A percentile compares a stretch with the other conserved stretches of the same genome.
Evolutionary conservation across 2,888 invertebrate genomes (phyloP).

Genomic region (Plagodis dolabraria): DNA sequence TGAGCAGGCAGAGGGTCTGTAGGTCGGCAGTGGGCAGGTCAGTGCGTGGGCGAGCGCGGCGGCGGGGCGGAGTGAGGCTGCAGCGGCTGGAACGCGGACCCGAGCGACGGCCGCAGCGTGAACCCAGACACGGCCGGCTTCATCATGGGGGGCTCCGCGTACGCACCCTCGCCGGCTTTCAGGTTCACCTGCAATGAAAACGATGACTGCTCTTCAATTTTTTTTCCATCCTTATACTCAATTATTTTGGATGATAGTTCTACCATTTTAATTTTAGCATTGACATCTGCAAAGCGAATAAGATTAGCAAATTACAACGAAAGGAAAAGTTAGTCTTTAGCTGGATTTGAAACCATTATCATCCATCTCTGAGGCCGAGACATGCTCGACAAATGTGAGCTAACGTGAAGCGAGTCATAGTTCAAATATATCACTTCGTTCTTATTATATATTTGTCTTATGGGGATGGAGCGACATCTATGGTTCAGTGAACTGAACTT

Average conservation of each 20-base stretch:
- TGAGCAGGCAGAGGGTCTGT: neutral
- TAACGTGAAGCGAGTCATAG: no score
- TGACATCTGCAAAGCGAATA: no score
- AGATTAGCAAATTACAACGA: no score
- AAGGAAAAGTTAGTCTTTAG: no score
- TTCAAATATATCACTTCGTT: no score
- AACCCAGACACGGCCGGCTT: conserved; percentile 88
- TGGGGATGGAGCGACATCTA: no score
- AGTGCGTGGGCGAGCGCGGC: conserved; percentile 41
- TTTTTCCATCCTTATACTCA: neutral
- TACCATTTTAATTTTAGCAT: no score
- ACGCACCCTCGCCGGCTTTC: conserved; percentile 81
- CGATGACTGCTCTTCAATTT: neutral
- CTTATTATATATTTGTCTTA: no score
- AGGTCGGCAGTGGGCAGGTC: conserved; percentile 25
- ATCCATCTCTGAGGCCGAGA: no score
- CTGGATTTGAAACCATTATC: no score
- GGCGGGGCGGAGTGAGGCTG: conserved; percentile 60
- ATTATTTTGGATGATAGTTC: neutral
- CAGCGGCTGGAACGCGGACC: conserved; percentile 92
- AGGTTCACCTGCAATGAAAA: conserved; percentile 82
- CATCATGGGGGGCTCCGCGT: conserved; percentile 67
- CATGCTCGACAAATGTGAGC: no score
- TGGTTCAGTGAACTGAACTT: no score
- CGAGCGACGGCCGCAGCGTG: conserved; percentile 91